A percentile compares a stretch with the other conserved stretches of the same genome.
phyloP scores from a whole-genome alignment of 1,140 invertebrate species.

The Phocides pigmalion region DNA sequence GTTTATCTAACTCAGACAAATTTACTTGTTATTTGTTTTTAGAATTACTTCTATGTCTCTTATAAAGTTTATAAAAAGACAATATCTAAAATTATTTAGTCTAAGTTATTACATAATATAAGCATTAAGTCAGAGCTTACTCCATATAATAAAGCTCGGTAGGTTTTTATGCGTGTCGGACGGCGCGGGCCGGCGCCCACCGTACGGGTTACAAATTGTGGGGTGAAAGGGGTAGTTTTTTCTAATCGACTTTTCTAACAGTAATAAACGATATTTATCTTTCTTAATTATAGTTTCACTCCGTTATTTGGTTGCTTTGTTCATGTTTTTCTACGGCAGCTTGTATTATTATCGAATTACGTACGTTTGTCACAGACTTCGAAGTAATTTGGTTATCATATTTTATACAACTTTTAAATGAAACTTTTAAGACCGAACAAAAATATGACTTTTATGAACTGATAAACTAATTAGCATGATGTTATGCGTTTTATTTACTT shows the following conservation, averaged over 20 bases:
- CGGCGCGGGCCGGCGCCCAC: conserved; percentile 64
- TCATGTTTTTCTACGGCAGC: conserved; percentile 72
- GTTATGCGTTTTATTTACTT: too few relatives aligned
- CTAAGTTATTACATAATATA: background rate
- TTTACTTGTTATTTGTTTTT: too few relatives aligned
- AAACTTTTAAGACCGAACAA: too few relatives aligned
- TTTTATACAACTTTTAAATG: too few relatives aligned
- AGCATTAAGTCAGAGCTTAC: conserved; percentile 40
- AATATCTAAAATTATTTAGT: background rate
- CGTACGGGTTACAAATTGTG: conserved; percentile 83
- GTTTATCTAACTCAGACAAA: too few relatives aligned
- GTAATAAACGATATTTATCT: conserved; percentile 84
- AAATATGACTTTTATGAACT: too few relatives aligned
- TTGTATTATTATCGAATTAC: conserved; percentile 80
- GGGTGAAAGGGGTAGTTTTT: conserved; percentile 83
- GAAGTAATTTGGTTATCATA: background rate
- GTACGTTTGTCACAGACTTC: conserved; percentile 65
- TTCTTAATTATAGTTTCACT: conserved; percentile 82
- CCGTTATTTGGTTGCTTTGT: conserved; percentile 74
- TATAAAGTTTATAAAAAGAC: too few relatives aligned
- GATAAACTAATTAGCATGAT: too few relatives aligned
- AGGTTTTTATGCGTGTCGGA: conserved; percentile 73
- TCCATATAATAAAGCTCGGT: conserved; percentile 47
- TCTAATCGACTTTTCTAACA: conserved; percentile 83
- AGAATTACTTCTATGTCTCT: too few relatives aligned